phyloP scores from a whole-genome alignment of 2,888 invertebrate species.

The Thera obeliscata region DNA sequence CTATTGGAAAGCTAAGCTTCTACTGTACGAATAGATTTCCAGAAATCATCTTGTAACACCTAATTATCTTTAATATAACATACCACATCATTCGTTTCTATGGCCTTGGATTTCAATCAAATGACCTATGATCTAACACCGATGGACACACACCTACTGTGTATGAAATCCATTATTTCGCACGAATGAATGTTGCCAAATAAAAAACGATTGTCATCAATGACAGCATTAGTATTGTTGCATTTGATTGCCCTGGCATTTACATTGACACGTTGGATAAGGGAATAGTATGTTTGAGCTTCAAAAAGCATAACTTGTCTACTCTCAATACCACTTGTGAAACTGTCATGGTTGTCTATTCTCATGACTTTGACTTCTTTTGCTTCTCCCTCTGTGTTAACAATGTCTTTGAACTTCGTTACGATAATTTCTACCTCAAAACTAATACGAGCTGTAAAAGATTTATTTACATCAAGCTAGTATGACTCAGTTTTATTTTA shows the following conservation, averaged over 20 bases:
- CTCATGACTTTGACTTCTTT: background rate
- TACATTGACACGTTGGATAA: conserved; percentile 29
- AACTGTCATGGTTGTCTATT: background rate
- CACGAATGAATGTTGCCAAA: conserved; percentile 35
- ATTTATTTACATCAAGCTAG: background rate
- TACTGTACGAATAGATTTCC: too few species aligned
- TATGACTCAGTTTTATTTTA: background rate
- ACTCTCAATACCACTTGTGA: too few species aligned
- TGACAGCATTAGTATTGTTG: conserved; percentile 34
- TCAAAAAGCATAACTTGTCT: background rate
- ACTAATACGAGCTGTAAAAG: too few species aligned
- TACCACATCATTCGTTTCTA: conserved; percentile 29
- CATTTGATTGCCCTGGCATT: conserved; percentile 33
- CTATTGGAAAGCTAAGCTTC: too few species aligned
- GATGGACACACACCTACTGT: conserved; percentile 53
- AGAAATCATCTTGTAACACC: too few species aligned
- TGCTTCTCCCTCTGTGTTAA: too few species aligned
- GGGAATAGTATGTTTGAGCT: background rate
- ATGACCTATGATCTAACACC: conserved; percentile 57
- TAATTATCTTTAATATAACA: too few species aligned
- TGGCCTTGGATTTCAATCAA: conserved; percentile 7
- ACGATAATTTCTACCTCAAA: too few species aligned
- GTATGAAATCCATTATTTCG: conserved; percentile 36
- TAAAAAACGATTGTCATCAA: conserved; percentile 36
- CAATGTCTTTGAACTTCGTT: too few species aligned